These are phyloP conservation scores for Cyaniris semiargus DNA, from an alignment of 2,888 invertebrate genomes.

Conservation along the genomic window DNA sequence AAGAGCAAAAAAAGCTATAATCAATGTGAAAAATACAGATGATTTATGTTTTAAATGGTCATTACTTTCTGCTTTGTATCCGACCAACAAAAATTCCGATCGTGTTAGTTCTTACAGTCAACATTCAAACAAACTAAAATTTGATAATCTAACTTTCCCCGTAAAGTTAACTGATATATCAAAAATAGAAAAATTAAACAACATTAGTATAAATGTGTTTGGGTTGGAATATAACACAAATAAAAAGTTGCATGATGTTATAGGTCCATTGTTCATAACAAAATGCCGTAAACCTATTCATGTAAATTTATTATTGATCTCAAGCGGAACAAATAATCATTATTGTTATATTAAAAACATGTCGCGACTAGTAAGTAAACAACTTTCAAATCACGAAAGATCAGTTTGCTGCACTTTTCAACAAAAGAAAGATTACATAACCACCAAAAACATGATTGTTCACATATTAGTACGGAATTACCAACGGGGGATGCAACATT, in stretches of 20 bases:
- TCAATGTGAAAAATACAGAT: no score
- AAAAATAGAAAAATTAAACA: constrained; percentile 44
- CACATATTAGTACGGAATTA: no score
- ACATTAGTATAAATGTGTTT: constrained; percentile 47
- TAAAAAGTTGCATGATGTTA: constrained; percentile 36
- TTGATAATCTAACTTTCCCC: constrained; percentile 43
- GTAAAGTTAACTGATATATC: constrained; percentile 43
- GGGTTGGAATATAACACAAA: constrained; percentile 43
- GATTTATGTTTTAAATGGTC: no score
- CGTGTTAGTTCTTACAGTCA: no score
- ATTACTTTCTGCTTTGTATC: no score
- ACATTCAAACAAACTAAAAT: constrained; percentile 20
- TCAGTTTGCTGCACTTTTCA: no score
- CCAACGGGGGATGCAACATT: no score
- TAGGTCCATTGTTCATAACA: constrained; percentile 44
- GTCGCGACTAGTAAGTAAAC: constrained; percentile 35
- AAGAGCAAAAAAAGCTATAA: no score
- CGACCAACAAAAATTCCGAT: no score
- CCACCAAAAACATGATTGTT: no score
- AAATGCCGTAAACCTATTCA: constrained; percentile 34
- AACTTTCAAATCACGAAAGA: constrained; percentile 2
- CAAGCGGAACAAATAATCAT: constrained; percentile 33
- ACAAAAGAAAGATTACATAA: no score
- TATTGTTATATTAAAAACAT: constrained; percentile 29
- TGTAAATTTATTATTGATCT: constrained; percentile 43